Evolutionary conservation across 1,140 invertebrate genomes (phyloP).

Genomic region (Pissodes strobi): DNA sequence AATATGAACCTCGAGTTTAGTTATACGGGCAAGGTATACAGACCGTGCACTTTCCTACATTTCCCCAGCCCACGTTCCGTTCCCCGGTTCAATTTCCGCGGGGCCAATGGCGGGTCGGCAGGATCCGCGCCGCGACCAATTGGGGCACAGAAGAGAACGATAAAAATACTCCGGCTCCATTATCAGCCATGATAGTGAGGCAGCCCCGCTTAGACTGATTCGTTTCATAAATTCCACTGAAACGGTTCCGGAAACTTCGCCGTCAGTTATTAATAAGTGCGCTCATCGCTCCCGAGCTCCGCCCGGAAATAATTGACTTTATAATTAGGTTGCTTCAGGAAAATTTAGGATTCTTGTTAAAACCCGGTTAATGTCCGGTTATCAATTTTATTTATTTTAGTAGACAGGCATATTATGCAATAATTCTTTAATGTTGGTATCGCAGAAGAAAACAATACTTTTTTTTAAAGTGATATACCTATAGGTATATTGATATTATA

Average conservation of each 20-base stretch:
- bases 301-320: constrained; percentile 31
- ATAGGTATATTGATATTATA: no score
- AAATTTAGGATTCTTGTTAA: constrained; percentile 8
- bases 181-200: constrained; percentile 56
- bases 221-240: constrained; percentile 52
- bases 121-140: constrained; percentile 37
- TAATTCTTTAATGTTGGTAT: no score
- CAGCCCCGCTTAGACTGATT: constrained; percentile 51
- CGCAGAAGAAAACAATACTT: no score
- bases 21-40: constrained; percentile 6
- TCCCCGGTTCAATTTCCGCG: constrained; percentile 49
- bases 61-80: constrained; percentile 9
- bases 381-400: constrained; percentile 9
- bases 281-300: constrained; percentile 37
- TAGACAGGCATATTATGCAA: no score
- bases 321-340: constrained; percentile 28
- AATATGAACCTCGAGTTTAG: no score
- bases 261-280: constrained; percentile 47
- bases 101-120: constrained; percentile 43
- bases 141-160: constrained; percentile 38
- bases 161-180: constrained; percentile 55
- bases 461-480: no score
- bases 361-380: background rate
- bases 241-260: constrained; percentile 37
- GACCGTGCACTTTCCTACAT: background rate